Base-by-base conservation (phyloP, 2,113 vertebrate genomes). In the Brachirus orientalis region DNA sequence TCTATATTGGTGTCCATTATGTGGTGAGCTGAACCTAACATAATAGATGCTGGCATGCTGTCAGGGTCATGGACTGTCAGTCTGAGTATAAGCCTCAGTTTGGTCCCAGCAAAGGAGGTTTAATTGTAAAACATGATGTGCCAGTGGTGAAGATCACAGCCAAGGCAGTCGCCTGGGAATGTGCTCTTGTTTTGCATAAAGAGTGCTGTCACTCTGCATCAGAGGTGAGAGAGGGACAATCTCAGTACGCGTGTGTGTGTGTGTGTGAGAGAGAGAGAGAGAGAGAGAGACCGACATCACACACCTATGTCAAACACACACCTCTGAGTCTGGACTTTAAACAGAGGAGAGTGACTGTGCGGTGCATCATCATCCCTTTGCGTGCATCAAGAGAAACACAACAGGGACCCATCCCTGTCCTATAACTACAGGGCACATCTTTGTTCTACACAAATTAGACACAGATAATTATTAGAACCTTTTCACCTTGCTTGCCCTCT, bases 391-490 rank as follows among this genome's bases (percentile, higher is more conserved):
- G 86, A 47, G 47, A 68, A 76, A 86, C 80, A 57, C 51, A 13
- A 73, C 35, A 36, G 85, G 81, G 88, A 86, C 86, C 87, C 88
- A 80, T 90, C 89, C 91, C 90, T 89, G 91, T 81, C 72, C 85
- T 69, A 77, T 93, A 89, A 91, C 93, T 90, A 76, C 86, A 91
- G 92, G 92, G 91, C 87, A 83, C 46, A 1, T 47, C 91, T 94
- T 93, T 94, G 92, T 93, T 94, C 89, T 91, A 59, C 75, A 19
- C 66, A 76, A 43, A 35, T 85, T 86, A 89, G 77, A 80, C 87
- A 87, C 79, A 81, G 89, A 79, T 94, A 93, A 94, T 94, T 93
- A 93, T 88, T 88, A 93, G 85, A 86, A 61, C 86, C 83, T 86
- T 84, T 86, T 87, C 81, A 63, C 79, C 75, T 72, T 44, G 69